Evolutionary conservation across 1,140 invertebrate genomes (phyloP).

Genomic region (Ridgeia piscesae): DNA sequence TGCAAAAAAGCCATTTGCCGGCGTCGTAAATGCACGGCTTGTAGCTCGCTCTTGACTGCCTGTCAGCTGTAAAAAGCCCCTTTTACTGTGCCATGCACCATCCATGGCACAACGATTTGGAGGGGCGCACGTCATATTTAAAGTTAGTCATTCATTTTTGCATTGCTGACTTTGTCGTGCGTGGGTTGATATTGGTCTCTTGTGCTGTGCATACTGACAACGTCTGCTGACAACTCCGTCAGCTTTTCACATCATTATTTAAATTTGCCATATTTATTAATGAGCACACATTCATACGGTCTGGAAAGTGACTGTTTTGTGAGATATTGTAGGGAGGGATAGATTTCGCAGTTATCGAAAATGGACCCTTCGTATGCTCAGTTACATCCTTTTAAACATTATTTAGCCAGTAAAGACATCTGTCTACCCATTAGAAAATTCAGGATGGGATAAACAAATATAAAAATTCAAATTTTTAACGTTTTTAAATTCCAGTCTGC

Average conservation of each 20-base stretch:
- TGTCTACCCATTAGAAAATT: background rate
- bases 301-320: background rate
- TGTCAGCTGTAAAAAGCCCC: background rate
- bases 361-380: background rate
- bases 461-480: background rate
- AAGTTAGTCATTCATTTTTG: background rate
- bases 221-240: background rate
- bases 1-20: background rate
- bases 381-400: background rate
- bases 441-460: background rate
- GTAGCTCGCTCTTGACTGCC: background rate
- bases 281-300: background rate
- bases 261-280: background rate
- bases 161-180: background rate
- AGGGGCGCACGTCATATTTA: background rate
- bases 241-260: background rate
- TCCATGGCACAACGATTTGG: background rate
- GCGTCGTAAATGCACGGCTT: background rate
- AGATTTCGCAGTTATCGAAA: background rate
- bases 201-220: background rate
- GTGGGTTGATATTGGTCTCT: background rate
- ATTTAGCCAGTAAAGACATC: background rate
- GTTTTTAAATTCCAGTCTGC: too few relatives aligned
- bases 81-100: background rate
- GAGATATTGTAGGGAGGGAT: background rate